Evolutionary conservation across 2,797 vertebrate genomes (phyloP).

Genomic region (Chlorospingus semifuscus): DNA sequence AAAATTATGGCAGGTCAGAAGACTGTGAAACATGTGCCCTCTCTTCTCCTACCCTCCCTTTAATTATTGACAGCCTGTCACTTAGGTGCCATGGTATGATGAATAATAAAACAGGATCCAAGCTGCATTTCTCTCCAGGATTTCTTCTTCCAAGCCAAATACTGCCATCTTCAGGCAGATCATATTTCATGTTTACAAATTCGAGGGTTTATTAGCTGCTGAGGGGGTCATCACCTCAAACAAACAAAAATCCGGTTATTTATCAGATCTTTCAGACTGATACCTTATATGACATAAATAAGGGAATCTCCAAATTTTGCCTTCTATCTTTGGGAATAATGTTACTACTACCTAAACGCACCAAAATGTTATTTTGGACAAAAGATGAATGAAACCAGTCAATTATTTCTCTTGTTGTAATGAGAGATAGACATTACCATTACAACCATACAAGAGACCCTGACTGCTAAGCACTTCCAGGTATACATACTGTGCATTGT

Average conservation of each 20-base stretch:
- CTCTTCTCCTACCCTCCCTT: neutral
- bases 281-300: neutral
- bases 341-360: neutral
- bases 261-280: neutral
- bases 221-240: neutral
- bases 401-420: neutral
- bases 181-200: neutral
- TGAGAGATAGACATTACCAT: neutral
- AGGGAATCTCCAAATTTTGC: neutral
- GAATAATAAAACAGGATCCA: slow-evolving; percentile 1
- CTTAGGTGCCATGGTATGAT: neutral
- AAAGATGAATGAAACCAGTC: neutral
- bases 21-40: slow-evolving; percentile 26
- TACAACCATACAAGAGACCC: neutral
- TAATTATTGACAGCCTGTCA: slow-evolving; percentile 31
- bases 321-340: neutral
- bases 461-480: neutral
- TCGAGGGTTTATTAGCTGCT: neutral
- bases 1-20: slow-evolving; percentile 50
- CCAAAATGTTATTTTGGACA: neutral
- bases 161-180: slow-evolving; percentile 65
- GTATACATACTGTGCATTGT: neutral
- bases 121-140: neutral
- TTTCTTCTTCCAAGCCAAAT: slow-evolving; percentile 26
- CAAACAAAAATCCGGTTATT: neutral